Percentiles rank a stretch among this genome's conserved stretches.
Conservation (phyloP, 2,797 vertebrate genomes). For the Intellagama lesueurii region DNA sequence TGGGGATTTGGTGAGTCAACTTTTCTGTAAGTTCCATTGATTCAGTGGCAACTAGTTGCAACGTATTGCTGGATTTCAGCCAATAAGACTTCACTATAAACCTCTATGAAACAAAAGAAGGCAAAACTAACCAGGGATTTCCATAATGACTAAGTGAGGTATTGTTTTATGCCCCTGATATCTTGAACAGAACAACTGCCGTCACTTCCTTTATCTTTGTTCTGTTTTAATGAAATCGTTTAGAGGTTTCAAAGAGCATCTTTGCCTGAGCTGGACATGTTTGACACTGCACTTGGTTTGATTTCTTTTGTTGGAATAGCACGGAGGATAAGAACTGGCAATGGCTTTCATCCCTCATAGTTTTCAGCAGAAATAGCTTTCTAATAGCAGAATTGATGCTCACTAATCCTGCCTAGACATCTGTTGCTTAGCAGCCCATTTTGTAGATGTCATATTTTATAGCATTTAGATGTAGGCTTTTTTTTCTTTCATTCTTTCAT, state of each 20-base stretch:
- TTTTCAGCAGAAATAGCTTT: conserved; percentile 50
- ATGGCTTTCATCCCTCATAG: background rate
- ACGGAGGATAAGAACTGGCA: conserved; percentile 22
- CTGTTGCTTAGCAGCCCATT: conserved; percentile 70
- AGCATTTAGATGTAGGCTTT: conserved; percentile 47
- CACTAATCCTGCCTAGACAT: conserved; percentile 36
- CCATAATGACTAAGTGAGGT: conserved; percentile 13
- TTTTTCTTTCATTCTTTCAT: background rate
- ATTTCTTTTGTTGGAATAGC: conserved; percentile 20
- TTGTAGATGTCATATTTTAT: conserved; percentile 66
- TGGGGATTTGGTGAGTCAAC: background rate
- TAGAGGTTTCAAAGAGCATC: background rate
- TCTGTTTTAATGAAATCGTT: conserved; percentile 1
- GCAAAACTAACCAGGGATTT: background rate
- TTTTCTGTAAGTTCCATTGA: background rate
- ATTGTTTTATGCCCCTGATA: conserved; percentile 7
- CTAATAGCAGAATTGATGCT: conserved; percentile 55
- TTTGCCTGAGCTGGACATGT: conserved; percentile 10
- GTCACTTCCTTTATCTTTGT: conserved; percentile 32
- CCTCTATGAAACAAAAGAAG: background rate
- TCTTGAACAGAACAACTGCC: conserved; percentile 5
- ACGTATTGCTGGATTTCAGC: no score
- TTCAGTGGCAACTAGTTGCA: no score
- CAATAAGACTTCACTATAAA: background rate
- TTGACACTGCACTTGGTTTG: background rate